Base-by-base conservation (phyloP, 2,888 invertebrate species). In the Tigriopus californicus region DNA sequence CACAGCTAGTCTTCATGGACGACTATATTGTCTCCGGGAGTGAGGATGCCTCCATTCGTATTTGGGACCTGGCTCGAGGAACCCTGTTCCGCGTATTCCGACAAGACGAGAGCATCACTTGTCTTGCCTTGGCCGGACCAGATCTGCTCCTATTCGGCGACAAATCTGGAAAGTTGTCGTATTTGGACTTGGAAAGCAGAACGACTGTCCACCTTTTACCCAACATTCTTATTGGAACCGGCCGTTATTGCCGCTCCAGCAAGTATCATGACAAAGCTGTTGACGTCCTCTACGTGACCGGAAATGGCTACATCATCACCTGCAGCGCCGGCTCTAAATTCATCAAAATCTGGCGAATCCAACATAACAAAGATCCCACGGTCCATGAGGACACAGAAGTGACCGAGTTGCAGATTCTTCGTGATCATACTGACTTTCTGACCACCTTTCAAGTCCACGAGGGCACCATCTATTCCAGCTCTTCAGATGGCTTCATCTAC, bases 241-340 rank as follows among this genome's bases (percentile, higher is more conserved):
- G 58, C 5, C 18, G 33, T 8, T 58, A 58, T 24, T 49, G 25
- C 12, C 33, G 59, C 13, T 51, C 59, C 10, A 49, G 52, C 41
- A 59, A 52, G 42, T 59, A 59, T 52, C 59, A 59, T 52, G 59
- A 59, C 41, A 59, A 59, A 51, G 51, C 25, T 33, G 58, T 58
- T 12, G 58, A 58, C 33, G 13, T 49, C 15, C n/a, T 41, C 12
- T 48, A 1, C 40, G 25, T 58, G 2, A 46, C 46, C 6, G 58
- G 49, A 24, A 58, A 58, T 49, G 58, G 58, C 2, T 58, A 58
- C 24, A 15, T 58, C 13, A 49, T 58, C 18, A 25, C 58, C 1
- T 47, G 46, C n/a, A 48, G 48, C 33, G 11, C 49, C 8, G 58
- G 58, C n/a, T 46, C 46, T 11, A 33, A 49, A 48, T 57, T 25